Evolutionary conservation across 2,113 vertebrate species (phyloP), one percentile per base, ranked within the genome.

Genomic region (Numenius arquata): DNA sequence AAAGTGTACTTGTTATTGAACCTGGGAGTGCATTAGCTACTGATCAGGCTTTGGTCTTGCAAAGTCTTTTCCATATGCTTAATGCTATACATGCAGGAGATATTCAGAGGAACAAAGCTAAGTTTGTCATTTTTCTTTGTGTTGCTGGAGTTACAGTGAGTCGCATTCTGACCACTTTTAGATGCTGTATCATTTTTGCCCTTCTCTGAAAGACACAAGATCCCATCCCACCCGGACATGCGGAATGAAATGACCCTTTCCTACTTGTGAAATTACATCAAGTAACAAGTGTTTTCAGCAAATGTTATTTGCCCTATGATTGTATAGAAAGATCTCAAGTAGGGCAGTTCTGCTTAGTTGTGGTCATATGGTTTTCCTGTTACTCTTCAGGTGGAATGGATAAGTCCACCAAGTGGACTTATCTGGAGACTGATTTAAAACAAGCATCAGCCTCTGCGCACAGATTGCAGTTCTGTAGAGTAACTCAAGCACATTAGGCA

Each of bases 1-100:
- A 93, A 90, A 89, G 71, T 96, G 96, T 96, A 95, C 96, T 96
- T 95, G 91, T 96, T 95, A 92, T 91, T 95, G 95, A 96, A 96
- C 94, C 87, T 94, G 81, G 81, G 94, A 95, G 91, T 82, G 91
- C 89, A 94, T 96, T 93, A 95, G 95, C 93, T 95, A 38, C 96
- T 94, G 89, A 95, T 95, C 95, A 89, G 85, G 67, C 71, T 55
- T 65, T 91, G 84, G 67, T 89, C 94, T 81, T 91, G 85, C 70
- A 91, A 94, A 90, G 82, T 8, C 55, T 83, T 88, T 96, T 91
- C 63, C 50, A 71, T 88, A 91, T 20, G 56, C 75, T 91, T 91
- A 88, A 88, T 66, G 32, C 29, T 76, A 22, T 88, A 61, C 0
- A 0, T 85, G 72, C 21, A 62, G 82, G 73, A 83, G 78, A 56